A percentile compares a stretch with the other conserved stretches of the same genome.
Evolutionary conservation across 1,140 invertebrate species (phyloP).

Genomic region (Neodiprion fabricii): DNA sequence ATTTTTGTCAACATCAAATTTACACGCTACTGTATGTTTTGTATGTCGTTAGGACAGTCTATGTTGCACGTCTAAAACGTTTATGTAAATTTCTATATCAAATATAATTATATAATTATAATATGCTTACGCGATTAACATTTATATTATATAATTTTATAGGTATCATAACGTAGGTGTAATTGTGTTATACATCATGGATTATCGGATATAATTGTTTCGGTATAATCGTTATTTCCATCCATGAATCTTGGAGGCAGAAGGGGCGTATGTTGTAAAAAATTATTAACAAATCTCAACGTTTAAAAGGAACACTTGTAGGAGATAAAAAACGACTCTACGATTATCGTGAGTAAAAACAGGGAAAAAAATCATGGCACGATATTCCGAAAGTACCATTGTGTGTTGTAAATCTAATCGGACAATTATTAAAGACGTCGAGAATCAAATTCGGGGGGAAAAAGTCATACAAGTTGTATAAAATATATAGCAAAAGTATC

Average conservation of each 20-base stretch:
- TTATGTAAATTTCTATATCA: conserved; percentile 14
- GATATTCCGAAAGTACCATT: neutral
- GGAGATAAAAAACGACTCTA: neutral
- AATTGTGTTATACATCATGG: neutral
- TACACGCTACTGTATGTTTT: conserved; percentile 37
- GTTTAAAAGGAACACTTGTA: neutral
- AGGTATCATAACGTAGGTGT: neutral
- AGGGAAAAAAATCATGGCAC: neutral
- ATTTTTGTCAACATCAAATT: conserved; percentile 30
- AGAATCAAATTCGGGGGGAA: neutral
- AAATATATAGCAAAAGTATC: neutral
- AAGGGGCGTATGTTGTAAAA: neutral
- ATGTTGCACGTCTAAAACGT: conserved; percentile 19
- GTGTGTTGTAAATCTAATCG: no score
- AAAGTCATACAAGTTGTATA: neutral
- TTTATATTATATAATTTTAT: neutral
- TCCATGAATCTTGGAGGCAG: no score
- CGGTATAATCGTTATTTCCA: neutral
- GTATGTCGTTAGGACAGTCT: conserved; percentile 39
- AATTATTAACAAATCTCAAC: neutral
- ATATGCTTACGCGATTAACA: neutral
- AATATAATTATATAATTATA: conserved; percentile 1
- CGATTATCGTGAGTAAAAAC: neutral
- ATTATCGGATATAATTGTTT: neutral
- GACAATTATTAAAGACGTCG: neutral